Evolutionary conservation across 2,888 invertebrate species (phyloP).

Genomic region (Alcis repandata): DNA sequence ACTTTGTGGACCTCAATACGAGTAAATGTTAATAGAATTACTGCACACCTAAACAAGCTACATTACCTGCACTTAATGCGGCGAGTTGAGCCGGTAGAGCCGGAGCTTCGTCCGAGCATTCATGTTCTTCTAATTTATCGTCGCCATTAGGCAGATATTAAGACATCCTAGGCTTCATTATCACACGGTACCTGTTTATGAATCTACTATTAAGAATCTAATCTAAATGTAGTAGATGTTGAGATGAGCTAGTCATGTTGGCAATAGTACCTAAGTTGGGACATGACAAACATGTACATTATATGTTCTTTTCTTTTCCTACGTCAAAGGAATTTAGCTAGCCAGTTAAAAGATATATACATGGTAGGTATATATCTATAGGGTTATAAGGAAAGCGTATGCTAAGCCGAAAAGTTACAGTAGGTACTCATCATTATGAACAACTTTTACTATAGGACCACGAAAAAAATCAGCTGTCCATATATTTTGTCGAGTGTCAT

Average conservation of each 20-base stretch:
- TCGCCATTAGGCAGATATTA: constrained; percentile 66
- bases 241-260: neutral
- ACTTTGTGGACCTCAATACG: constrained; percentile 57
- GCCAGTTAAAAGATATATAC: too few species aligned
- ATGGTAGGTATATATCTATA: too few species aligned
- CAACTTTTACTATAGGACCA: too few species aligned
- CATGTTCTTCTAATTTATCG: constrained; percentile 67
- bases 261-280: neutral
- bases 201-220: constrained; percentile 19
- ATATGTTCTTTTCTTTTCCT: neutral
- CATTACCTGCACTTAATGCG: constrained; percentile 58
- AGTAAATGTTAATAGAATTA: constrained; percentile 75
- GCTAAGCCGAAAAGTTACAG: too few species aligned
- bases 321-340: too few species aligned
- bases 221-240: constrained; percentile 38
- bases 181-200: constrained; percentile 60
- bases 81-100: constrained; percentile 60
- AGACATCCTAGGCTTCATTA: constrained; percentile 69
- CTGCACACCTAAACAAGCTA: constrained; percentile 64
- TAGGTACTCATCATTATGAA: too few species aligned
- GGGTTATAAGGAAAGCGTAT: too few species aligned
- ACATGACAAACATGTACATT: neutral
- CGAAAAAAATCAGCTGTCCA: too few species aligned
- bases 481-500: too few species aligned
- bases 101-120: constrained; percentile 66